phyloP scores from a whole-genome alignment of 2,797 vertebrate genomes.

The Schizothorax lantsangensis region DNA sequence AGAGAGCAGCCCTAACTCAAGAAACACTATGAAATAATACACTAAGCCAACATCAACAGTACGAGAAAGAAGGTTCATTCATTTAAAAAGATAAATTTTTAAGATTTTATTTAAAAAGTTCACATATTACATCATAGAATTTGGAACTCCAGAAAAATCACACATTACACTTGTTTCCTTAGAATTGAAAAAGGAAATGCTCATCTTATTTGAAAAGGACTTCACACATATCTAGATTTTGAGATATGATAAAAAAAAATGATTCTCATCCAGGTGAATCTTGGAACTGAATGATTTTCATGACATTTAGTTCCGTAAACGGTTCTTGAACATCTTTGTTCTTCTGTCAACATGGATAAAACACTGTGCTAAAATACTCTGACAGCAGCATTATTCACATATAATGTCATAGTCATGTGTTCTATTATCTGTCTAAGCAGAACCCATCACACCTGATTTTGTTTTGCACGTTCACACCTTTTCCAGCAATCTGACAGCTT shows the following conservation, averaged over 20 bases:
- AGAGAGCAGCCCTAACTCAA: not conserved
- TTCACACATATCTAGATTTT: not conserved
- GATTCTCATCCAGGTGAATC: not conserved
- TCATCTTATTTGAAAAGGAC: not conserved
- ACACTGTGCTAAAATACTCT: not conserved
- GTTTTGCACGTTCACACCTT: not conserved
- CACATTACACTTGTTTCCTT: not conserved
- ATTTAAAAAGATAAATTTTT: not conserved
- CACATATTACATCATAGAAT: not conserved
- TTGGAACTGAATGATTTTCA: not conserved
- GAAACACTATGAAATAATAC: not conserved
- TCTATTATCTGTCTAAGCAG: not conserved
- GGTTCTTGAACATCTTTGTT: not conserved
- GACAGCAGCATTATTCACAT: not conserved
- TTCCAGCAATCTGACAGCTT: not conserved
- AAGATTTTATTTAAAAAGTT: not conserved
- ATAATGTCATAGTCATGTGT: not conserved
- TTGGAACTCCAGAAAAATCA: not conserved
- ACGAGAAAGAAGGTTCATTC: not conserved
- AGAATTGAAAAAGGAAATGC: not conserved
- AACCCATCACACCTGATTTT: not conserved
- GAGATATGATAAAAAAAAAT: not conserved
- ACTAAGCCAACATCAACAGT: not conserved
- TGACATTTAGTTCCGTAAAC: not conserved
- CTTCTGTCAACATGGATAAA: not conserved